These are phyloP conservation scores for Tiliacea aurago DNA, from an alignment of 2,888 invertebrate species.

Conservation along the genomic window DNA sequence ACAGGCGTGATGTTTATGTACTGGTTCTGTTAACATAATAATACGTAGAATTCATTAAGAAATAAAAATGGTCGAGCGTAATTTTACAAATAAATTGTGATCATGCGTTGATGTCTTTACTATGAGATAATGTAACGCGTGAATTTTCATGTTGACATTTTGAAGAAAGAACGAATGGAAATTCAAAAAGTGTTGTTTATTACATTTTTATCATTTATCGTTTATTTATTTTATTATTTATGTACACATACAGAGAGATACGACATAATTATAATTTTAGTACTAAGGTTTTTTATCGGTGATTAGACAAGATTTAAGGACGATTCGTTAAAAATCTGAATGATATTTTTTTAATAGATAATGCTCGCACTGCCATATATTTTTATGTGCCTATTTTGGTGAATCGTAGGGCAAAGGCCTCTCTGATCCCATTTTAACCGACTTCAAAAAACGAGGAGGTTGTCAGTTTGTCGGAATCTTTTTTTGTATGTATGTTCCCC, in stretches of 20 bases:
- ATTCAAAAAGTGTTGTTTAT: neutral
- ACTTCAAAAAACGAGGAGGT: too few species aligned
- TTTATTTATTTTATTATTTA: too few species aligned
- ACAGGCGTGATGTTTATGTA: neutral
- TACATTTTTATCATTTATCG: too few species aligned
- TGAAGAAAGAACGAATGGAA: too few species aligned
- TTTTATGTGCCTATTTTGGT: neutral
- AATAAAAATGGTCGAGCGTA: neutral
- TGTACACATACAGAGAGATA: too few species aligned
- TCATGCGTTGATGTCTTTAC: constrained; percentile 63
- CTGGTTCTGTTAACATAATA: neutral
- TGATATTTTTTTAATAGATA: neutral
- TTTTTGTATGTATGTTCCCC: too few species aligned
- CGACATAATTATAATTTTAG: too few species aligned
- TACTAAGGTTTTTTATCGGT: too few species aligned
- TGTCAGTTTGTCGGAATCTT: too few species aligned
- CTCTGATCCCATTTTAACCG: too few species aligned
- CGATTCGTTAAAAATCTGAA: neutral
- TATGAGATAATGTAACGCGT: constrained; percentile 21
- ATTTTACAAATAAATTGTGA: neutral
- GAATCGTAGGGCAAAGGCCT: neutral
- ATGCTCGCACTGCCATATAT: neutral
- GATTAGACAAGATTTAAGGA: neutral
- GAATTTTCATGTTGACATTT: neutral
- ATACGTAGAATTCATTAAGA: neutral